phyloP scores from a whole-genome alignment of 2,797 vertebrate species.

The Girardinus metallicus region DNA sequence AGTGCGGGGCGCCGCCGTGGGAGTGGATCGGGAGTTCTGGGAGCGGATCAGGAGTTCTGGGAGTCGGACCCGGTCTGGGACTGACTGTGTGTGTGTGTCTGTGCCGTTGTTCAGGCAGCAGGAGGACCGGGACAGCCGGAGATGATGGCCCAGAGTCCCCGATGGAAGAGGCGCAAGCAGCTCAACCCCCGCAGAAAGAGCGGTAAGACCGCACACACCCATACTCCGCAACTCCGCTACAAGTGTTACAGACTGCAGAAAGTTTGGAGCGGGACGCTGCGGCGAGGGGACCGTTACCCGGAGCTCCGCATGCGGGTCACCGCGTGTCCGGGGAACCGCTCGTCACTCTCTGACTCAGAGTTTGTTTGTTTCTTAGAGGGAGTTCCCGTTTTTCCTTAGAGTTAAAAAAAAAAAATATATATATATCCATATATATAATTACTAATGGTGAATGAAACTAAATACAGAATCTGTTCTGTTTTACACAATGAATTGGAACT shows the following conservation, averaged over 20 bases:
- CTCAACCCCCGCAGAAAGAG: constrained; percentile 95
- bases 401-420: neutral
- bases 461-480: neutral
- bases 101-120: constrained; percentile 84
- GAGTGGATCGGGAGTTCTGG: neutral
- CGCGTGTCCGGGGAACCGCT: neutral
- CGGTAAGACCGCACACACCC: constrained; percentile 81
- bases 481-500: neutral
- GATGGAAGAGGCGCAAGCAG: constrained; percentile 96
- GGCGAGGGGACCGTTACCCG: neutral
- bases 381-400: neutral
- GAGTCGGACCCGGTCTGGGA: constrained; percentile 21
- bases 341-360: neutral
- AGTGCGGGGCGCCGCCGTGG: neutral
- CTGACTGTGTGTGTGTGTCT: constrained; percentile 72
- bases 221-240: neutral
- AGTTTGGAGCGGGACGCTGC: constrained; percentile 3
- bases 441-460: neutral
- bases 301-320: constrained; percentile 4
- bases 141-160: constrained; percentile 95
- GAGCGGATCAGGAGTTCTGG: neutral
- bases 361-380: neutral
- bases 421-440: neutral
- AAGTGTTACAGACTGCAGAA: neutral
- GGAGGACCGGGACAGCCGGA: constrained; percentile 84